Evolutionary conservation across 2,888 invertebrate species (phyloP), one percentile per base, ranked within the genome.

Genomic region (Philereme vetulata): DNA sequence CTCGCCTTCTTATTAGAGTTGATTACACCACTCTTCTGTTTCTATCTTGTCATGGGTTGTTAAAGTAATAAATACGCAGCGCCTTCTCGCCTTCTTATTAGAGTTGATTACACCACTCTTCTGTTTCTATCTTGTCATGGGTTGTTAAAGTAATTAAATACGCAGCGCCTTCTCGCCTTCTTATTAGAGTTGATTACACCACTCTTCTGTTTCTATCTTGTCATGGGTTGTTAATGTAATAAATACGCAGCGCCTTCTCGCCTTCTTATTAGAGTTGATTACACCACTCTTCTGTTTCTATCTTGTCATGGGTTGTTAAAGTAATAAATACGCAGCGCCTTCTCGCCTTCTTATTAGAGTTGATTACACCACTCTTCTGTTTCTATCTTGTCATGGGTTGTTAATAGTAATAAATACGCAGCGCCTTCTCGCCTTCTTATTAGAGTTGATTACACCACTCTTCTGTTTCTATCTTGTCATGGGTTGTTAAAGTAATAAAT

Each of bases 31-130:
- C 86, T 86, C 81, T 77, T 80, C 80, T 82, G 83, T 83, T 85
- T 86, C 84, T 88, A 85, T 86, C 85, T 84, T 83, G 85, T 83
- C 85, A 82, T 81, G 84, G 82, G 82, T 84, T 77, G 85, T 84
- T 86, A 82, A 82, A n/a, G n/a, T n/a, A n/a, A n/a, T n/a, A 21
- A 21, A 88, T 88, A 89, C 81, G 82, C 78, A 80, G 79, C 79
- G 82, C 82, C 81, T 86, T 88, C 88, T 85, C 89, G 82, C 88
- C 89, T 89, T 80, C 84, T 80, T 83, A 88, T 90, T 88, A 89
- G 80, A 81, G 80, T 82, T 86, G 86, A 88, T 89, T 88, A 87
- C 85, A 78, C 78, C 85, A 87, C 86, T 86, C 81, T 77, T 80
- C 80, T 82, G 83, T 83, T 85, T 86, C 84, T 88, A 85, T 86